Base-by-base conservation (phyloP, 2,113 vertebrate genomes). In the Aleadryas rufinucha region DNA sequence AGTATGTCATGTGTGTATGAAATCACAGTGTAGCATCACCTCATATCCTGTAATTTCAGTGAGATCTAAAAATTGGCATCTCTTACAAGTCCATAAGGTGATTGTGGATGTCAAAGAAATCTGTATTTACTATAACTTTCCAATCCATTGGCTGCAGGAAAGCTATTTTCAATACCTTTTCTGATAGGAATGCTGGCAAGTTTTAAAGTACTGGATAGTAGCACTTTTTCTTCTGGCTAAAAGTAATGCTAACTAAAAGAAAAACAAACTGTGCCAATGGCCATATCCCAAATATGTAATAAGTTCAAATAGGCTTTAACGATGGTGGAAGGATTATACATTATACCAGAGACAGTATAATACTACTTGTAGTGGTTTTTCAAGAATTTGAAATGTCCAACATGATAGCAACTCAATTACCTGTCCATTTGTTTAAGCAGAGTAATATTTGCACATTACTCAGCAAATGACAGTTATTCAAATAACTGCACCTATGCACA, bases 1-100 rank as follows among this genome's bases (percentile, higher is more conserved):
- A 77, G 31, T 1, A 0, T 33, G 42, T 18, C 24, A 5, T 2
- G 7, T 26, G 27, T 1, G 1, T 30, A 28, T 4, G 21, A 61
- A 47, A 45, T 59, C 64, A 35, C 37, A 59, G 56, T 19, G 27
- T 39, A 52, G 39, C 52, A 57, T 89, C 68, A 53, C n/a, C 26
- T 85, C 30, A 2, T 44, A 47, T 45, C 57, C 27, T 74, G n/a
- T 60, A 23, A 71, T 68, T 83, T 92, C 77, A 31, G 15, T 27
- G 68, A 84, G 42, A 63, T 61, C 44, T 80, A 52, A 93, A 90
- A 81, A 47, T 28, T 42, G 6, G 17, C 31, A 63, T 37, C 0
- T 0, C 10, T 65, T 64, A 44, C 31, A 77, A 47, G 39, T 54
- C 44, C 23, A 19, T 22, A 39, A 91, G 31, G 23, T 76, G 33